These are phyloP conservation scores for Enteromius argenteus DNA, from an alignment of 2,797 vertebrate species.

Conservation along the genomic window DNA sequence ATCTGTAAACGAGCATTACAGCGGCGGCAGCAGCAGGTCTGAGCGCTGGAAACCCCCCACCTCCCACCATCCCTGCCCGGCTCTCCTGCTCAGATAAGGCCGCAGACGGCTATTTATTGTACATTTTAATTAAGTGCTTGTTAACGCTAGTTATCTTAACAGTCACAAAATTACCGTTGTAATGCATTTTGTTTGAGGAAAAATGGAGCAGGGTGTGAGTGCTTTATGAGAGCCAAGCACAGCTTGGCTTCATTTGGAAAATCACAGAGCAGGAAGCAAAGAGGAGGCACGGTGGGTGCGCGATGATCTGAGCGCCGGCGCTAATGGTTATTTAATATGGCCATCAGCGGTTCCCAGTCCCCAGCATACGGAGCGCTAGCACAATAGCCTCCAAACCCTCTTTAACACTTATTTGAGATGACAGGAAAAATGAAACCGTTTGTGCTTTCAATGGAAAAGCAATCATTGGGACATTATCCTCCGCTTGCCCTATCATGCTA, in stretches of 20 bases:
- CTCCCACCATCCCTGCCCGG: slow-evolving; percentile 86
- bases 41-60: slow-evolving; percentile 92
- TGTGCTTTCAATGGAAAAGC: slow-evolving; percentile 99
- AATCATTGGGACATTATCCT: slow-evolving; percentile 99
- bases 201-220: slow-evolving; percentile 81
- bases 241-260: slow-evolving; percentile 97
- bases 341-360: slow-evolving; percentile 99
- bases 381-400: slow-evolving; percentile 99
- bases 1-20: slow-evolving; percentile 95
- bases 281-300: slow-evolving; percentile 90
- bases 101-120: slow-evolving; percentile 99
- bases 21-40: slow-evolving; percentile 95
- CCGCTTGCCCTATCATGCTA: slow-evolving; percentile 99
- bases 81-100: slow-evolving; percentile 95
- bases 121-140: slow-evolving; percentile 99
- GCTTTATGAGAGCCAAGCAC: slow-evolving; percentile 86
- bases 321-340: slow-evolving; percentile 99
- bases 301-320: slow-evolving; percentile 93
- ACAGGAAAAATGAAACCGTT: slow-evolving; percentile 99
- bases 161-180: slow-evolving; percentile 99
- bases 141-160: slow-evolving; percentile 99
- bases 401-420: slow-evolving; percentile 99
- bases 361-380: slow-evolving; percentile 95
- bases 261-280: slow-evolving; percentile 99
- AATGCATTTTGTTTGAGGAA: slow-evolving; percentile 98